Evolutionary conservation across 2,888 invertebrate species (phyloP), one percentile per base, ranked within the genome.

Genomic region (Lissonota sp.): DNA sequence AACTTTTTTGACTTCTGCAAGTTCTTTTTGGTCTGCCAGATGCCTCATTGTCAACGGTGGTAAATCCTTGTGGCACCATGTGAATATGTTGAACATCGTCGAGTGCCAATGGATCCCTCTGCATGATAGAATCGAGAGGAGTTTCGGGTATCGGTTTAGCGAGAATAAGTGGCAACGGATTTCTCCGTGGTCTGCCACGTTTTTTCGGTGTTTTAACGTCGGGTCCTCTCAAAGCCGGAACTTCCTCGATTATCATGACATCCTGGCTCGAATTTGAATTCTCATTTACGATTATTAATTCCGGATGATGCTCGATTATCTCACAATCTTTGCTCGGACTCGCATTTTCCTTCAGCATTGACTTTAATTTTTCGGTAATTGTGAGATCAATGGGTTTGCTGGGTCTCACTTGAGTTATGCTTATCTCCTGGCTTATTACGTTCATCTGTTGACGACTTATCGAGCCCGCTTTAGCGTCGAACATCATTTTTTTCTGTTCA

Each of bases 221-320:
- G 4, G 89, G 84, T 10, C 85, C 84, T 72, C 88, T 88, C 7
- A 79, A 55, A 1, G 88, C 84, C 12, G 91, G 86, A 3, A 92
- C 90, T 64, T 92, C 92, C 62, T 92, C 92, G 63, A 93, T 91
- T n/a, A 92, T 93, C 87, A 92, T 89, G 8, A 93, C 91, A 58
- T 92, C 93, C 83, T 92, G 92, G 71, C 92, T 92, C 5, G 92
- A 92, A 72, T 92, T 92, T 0, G 92, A 92, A 66, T 92, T 92
- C 49, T 92, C 92, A 66, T 92, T 92, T 6, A 92, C 92, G 55
- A 92, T 91, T 67, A 92, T 92, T 6, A 92, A 77, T 69, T 92
- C 92, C 0, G 92, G 92, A 16, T 90, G 89, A 62, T 89, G 91
- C 37, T 92, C 92, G 40, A 92, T 92, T 37, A 92, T 92, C 66